Base-by-base conservation (phyloP, 2,888 invertebrate genomes). In the Teleiodes luculella region DNA sequence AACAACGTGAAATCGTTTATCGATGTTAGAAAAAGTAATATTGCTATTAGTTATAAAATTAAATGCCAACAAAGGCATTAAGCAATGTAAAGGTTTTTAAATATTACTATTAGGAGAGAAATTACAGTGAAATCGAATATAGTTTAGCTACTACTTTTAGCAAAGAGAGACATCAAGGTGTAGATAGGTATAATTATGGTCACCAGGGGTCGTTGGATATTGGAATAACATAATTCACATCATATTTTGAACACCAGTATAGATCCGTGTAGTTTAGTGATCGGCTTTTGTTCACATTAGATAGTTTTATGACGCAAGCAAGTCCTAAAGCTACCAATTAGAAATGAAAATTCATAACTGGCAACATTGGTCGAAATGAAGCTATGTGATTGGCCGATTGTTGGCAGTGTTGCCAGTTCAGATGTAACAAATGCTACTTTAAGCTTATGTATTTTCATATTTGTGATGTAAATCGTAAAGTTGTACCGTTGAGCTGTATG, bases 151-250 rank as follows among this genome's bases (percentile, higher is more conserved):
- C 10, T 11, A 24, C n/a, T n/a, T n/a, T n/a, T 11, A 28, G 43
- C 33, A 18, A 47, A 47, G 33, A 47, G 47, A 33, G 14, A 47
- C 13, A 16, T 47, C 33, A 47, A 18, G 33, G 47, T 30, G 47
- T 47, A 33, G 18, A 14, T 18, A 31, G 47, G 28, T 46, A 10
- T 11, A 43, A 46, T 18, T 47, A 13, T 43, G 43, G 43, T 24
- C n/a, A 37, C 18, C 14, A n/a, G 39, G 39, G 18, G 7, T 43
- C 43, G 13, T 24, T 24, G 24, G 24, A 28, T 28, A 13, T 28
- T 13, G 28, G 28, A 43, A 28, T 28, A 43, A 43, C 43, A 28
- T 24, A 13, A 28, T 24, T 43, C 24, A 43, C 43, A 24, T 13
- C 39, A n/a, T 20, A 24, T n/a, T n/a, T 20, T 28, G 2, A 28